Base-by-base conservation (phyloP, 2,113 vertebrate genomes). In the Perognathus longimembris region DNA sequence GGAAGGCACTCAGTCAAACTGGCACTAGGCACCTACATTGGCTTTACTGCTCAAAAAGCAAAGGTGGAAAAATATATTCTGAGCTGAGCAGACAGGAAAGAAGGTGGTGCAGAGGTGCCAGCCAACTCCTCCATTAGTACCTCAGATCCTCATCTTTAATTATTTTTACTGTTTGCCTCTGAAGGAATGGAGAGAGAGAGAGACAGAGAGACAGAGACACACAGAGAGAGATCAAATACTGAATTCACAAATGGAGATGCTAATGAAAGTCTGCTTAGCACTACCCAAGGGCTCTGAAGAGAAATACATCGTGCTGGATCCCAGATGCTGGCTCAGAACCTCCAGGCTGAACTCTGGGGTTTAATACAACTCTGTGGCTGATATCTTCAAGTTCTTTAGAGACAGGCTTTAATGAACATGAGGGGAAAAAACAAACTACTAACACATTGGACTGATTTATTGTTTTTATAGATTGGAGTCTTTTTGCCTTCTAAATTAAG, bases 401-500 rank as follows among this genome's bases (percentile, higher is more conserved):
- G 59, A 73, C 0, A 42, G 38, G 21, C 54, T 85, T 14, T 80
- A 74, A 63, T 80, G 42, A 76, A 82, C 38, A 66, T 34, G 30
- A 45, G n/a, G n/a, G n/a, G n/a, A n/a, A n/a, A 77, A 67, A 59
- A 83, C 10, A 73, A 14, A 67, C 77, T 18, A 75, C 10, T 66
- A 76, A 63, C 17, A 61, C 36, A 88, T 14, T 74, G 76, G 88
- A 34, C 11, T 6, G 69, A 84, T 67, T 85, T 5, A 34, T 77
- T 34, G 36, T 66, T 70, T 90, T 89, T 77, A 67, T 38, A n/a
- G 11, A 54, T 40, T 30, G 70, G 32, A 91, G 7, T 86, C 32
- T 76, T 77, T 92, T 76, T 50, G 80, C 30, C 42, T 81, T 87
- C 24, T 80, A 71, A 91, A 61, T 30, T 66, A 79, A 20, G 81